These are phyloP conservation scores for Athrips mouffetella DNA, from an alignment of 2,888 invertebrate genomes.

Conservation along the genomic window DNA sequence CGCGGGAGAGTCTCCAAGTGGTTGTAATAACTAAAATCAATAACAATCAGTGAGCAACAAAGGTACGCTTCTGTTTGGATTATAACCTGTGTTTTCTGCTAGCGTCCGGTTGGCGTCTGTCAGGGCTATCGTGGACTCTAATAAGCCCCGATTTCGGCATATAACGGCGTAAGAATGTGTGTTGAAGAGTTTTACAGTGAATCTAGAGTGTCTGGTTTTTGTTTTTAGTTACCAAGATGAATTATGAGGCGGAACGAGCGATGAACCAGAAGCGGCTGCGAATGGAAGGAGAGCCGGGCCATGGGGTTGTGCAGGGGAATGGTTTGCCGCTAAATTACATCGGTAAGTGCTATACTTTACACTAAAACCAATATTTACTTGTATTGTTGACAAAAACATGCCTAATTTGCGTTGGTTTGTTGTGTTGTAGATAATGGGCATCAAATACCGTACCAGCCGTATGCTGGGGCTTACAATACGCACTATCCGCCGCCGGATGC, in stretches of 20 bases:
- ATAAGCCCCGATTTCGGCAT: conserved; percentile 44
- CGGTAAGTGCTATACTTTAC: conserved; percentile 46
- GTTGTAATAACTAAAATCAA: conserved; percentile 76
- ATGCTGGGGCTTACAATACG: conserved; percentile 73
- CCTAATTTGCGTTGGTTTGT: neutral
- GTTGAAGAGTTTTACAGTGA: conserved; percentile 33
- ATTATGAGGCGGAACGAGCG: conserved; percentile 75
- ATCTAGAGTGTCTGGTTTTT: conserved; percentile 46
- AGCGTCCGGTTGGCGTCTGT: conserved; percentile 79
- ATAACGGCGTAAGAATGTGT: conserved; percentile 43
- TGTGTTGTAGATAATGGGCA: conserved; percentile 71
- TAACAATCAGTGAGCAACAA: conserved; percentile 77
- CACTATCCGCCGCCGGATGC: conserved; percentile 74
- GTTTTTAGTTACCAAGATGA: conserved; percentile 75
- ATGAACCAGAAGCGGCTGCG: conserved; percentile 76
- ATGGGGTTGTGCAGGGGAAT: conserved; percentile 74
- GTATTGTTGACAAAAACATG: neutral
- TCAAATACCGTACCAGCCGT: conserved; percentile 73
- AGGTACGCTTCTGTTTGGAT: conserved; percentile 79
- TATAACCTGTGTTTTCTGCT: conserved; percentile 77
- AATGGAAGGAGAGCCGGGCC: conserved; percentile 75
- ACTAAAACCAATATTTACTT: neutral
- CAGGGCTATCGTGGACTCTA: conserved; percentile 58
- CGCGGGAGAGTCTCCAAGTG: conserved; percentile 63
- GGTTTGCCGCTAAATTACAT: conserved; percentile 75